These are phyloP conservation scores for Lutjanus erythropterus DNA, from an alignment of 2,113 vertebrate genomes.

Conservation along the genomic window DNA sequence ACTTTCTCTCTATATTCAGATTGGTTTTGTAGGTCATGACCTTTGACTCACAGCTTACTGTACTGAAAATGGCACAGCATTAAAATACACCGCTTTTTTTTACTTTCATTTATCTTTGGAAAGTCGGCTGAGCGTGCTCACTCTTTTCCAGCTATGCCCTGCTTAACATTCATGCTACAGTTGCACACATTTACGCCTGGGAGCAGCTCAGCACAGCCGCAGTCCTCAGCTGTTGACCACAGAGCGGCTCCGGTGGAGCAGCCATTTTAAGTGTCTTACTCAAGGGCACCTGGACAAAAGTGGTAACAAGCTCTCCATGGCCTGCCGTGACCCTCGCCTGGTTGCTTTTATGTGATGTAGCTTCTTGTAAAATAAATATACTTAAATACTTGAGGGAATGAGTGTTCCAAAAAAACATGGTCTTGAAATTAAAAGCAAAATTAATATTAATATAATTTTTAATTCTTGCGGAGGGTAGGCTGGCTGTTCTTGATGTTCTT, in stretches of 20 bases:
- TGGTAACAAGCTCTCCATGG: conserved; percentile 40
- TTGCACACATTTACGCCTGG: conserved; percentile 52
- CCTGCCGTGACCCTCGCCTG: conserved; percentile 7
- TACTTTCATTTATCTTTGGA: conserved; percentile 40
- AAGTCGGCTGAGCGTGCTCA: conserved; percentile 36
- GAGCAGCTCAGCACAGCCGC: conserved; percentile 48
- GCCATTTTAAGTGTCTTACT: conserved; percentile 58
- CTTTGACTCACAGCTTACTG: conserved; percentile 36
- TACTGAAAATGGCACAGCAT: conserved; percentile 29
- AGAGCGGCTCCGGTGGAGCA: conserved; percentile 46
- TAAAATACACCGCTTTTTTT: conserved; percentile 3
- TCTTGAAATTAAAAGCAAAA: conserved; percentile 25
- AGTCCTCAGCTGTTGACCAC: conserved; percentile 57
- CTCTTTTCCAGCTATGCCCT: conserved; percentile 41
- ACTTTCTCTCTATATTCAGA: neutral
- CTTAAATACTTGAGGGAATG: conserved; percentile 8
- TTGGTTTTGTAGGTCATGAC: conserved; percentile 9
- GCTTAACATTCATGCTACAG: conserved; percentile 70
- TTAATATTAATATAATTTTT: conserved; percentile 34
- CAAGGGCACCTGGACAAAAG: conserved; percentile 62
- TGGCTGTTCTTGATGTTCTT: conserved; percentile 29
- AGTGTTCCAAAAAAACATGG: neutral
- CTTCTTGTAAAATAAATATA: conserved; percentile 39
- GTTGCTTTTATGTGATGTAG: conserved; percentile 34
- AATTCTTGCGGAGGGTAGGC: conserved; percentile 12